Evolutionary conservation across 2,113 vertebrate species (phyloP), one percentile per base, ranked within the genome.

Genomic region (Coracopsis vasa): DNA sequence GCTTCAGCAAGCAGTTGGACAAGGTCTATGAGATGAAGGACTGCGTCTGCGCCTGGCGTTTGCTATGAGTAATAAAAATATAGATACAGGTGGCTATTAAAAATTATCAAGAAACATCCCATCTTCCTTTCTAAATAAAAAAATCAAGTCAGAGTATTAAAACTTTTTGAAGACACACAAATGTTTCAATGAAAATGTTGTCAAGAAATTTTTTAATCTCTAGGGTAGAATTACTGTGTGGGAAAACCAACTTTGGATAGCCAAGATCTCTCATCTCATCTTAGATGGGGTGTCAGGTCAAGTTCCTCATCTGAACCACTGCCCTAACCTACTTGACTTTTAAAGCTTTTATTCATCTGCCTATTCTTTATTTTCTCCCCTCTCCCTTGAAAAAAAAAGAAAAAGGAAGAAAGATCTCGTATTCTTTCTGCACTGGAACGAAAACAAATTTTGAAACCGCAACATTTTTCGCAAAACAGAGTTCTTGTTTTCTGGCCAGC

Each of bases 361-460:
- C 29, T 84, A 71, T 86, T 93, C 56, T 91, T 88, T 78, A 70
- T 90, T 90, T 92, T 92, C 23, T 74, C 9, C 24, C 10, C 33
- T 67, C 25, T 64, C 16, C 21, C n/a, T 80, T 78, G 13, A 53
- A 90, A 79, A 90, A 51, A 41, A 62, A 64, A 74, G 71, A 47
- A 65, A 64, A 64, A 44, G 16, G 45, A 78, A 94, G 56, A 85
- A 94, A 94, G 77, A 80, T 71, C 80, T 92, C 77, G 51, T 95
- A 86, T 92, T 92, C 90, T 90, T 94, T 93, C 94, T 89, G 31
- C 56, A 42, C 28, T 97, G 95, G 92, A 96, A 96, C 72, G 86
- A 97, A 96, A 96, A 96, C 82, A 95, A 92, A 95, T 93, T 92
- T 86, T 88, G 65, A 95, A 97, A 96, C 96, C 83, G 0, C 94